phyloP scores from a whole-genome alignment of 2,888 invertebrate genomes.

The Drosophila robusta region DNA sequence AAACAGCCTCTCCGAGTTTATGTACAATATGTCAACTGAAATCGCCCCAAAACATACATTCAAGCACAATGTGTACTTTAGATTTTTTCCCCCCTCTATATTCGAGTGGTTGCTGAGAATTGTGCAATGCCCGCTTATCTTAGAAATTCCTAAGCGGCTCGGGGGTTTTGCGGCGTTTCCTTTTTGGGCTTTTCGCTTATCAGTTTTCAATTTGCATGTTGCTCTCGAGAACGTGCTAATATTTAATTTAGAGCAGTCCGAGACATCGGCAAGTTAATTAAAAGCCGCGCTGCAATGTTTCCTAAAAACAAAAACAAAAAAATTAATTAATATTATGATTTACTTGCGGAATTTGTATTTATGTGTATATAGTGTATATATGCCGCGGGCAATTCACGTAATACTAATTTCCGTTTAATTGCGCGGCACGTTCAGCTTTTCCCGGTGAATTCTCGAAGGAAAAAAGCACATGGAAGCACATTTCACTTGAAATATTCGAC shows the following conservation, averaged over 20 bases:
- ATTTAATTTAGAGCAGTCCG: constrained; percentile 29
- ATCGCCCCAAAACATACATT: not conserved
- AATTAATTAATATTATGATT: constrained; percentile 2
- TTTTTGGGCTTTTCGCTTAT: constrained; percentile 35
- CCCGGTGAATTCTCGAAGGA: constrained; percentile 3
- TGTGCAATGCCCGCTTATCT: constrained; percentile 41
- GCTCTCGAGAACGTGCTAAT: constrained; percentile 39
- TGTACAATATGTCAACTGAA: constrained; percentile 36
- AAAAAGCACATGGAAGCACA: not conserved
- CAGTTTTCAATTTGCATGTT: constrained; percentile 51
- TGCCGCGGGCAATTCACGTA: constrained; percentile 1
- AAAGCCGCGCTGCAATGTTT: constrained; percentile 8
- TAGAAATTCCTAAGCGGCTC: constrained; percentile 15
- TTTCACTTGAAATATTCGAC: not conserved
- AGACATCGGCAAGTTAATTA: constrained; percentile 41
- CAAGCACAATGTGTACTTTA: constrained; percentile 21
- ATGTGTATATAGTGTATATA: not conserved
- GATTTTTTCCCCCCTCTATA: not conserved
- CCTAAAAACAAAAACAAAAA: not conserved
- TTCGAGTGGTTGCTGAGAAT: constrained; percentile 3
- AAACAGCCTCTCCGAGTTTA: constrained; percentile 16
- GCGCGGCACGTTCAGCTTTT: constrained; percentile 25
- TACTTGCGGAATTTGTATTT: not conserved
- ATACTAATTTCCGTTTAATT: constrained; percentile 39
- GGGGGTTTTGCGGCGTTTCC: constrained; percentile 24